Conservation (phyloP, 2,888 invertebrate genomes). For the Dexiosoma caninum region DNA sequence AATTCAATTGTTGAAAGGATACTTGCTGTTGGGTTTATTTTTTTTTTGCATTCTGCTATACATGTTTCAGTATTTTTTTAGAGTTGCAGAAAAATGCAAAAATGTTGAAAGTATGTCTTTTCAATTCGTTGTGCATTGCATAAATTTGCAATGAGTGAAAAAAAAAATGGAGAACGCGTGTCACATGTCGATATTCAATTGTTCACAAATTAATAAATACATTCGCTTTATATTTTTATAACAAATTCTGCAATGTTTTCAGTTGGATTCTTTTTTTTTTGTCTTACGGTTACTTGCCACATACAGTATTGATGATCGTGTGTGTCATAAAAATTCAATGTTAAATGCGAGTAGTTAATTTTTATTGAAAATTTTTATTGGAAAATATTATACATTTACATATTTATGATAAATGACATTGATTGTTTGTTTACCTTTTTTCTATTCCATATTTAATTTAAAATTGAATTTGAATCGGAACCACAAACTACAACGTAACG, state of each 20-base stretch:
- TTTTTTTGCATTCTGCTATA: neutral
- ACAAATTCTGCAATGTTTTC: conserved; percentile 14
- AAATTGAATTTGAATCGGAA: too few relatives aligned
- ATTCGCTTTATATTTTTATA: conserved; percentile 20
- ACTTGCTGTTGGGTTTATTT: too few relatives aligned
- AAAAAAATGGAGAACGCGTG: conserved; percentile 73
- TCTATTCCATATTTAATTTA: too few relatives aligned
- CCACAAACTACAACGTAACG: neutral
- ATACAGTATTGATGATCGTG: conserved; percentile 42
- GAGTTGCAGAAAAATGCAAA: conserved; percentile 31
- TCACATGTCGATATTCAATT: conserved; percentile 76
- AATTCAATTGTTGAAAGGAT: conserved; percentile 47
- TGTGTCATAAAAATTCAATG: conserved; percentile 42
- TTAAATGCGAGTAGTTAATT: conserved; percentile 14
- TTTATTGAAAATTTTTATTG: conserved; percentile 10
- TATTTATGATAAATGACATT: neutral
- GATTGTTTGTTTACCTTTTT: neutral
- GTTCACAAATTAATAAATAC: conserved; percentile 76
- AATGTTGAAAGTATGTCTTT: conserved; percentile 30
- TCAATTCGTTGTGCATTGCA: conserved; percentile 57
- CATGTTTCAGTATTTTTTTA: neutral
- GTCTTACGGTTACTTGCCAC: conserved; percentile 3
- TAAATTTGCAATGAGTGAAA: conserved; percentile 51
- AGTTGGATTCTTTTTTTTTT: neutral
- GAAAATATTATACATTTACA: conserved; percentile 16